Evolutionary conservation across 1,140 invertebrate genomes (phyloP).

Genomic region (Phymastichus coffea): DNA sequence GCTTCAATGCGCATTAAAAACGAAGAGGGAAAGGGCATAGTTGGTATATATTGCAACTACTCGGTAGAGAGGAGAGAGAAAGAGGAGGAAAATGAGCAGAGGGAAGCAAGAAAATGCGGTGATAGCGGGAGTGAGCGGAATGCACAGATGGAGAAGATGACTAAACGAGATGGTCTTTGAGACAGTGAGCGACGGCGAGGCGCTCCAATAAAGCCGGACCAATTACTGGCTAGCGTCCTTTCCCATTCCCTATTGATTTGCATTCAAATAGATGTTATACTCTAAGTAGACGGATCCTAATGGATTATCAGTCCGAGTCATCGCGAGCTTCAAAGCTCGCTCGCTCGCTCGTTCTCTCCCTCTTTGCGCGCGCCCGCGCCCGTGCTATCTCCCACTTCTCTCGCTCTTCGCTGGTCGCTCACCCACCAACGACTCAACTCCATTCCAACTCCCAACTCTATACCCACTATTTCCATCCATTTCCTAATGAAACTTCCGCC

Average conservation of each 20-base stretch:
- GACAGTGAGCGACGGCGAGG: slow-evolving; percentile 45
- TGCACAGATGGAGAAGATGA: slow-evolving; percentile 50
- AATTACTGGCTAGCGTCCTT: slow-evolving; percentile 55
- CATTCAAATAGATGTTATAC: slow-evolving; percentile 60
- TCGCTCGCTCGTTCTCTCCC: background rate
- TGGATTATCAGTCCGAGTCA: slow-evolving; percentile 59
- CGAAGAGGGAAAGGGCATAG: no score
- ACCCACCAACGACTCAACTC: no score
- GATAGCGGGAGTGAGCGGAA: no score
- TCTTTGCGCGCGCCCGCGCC: slow-evolving; percentile 33
- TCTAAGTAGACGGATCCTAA: slow-evolving; percentile 59
- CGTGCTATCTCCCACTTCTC: slow-evolving; percentile 17
- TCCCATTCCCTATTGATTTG: slow-evolving; percentile 58
- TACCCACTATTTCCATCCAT: slow-evolving; percentile 56
- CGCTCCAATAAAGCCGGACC: slow-evolving; percentile 56
- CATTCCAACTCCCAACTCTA: slow-evolving; percentile 48
- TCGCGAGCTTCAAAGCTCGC: slow-evolving; percentile 54
- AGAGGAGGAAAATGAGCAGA: slow-evolving; percentile 20
- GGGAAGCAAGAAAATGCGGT: slow-evolving; percentile 25
- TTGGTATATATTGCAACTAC: no score
- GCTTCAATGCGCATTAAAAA: no score
- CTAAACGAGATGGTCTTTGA: slow-evolving; percentile 58
- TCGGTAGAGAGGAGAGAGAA: slow-evolving; percentile 18
- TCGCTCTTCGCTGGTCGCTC: slow-evolving; percentile 4
- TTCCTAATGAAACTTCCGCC: slow-evolving; percentile 55